Base-by-base conservation (phyloP, 2,113 vertebrate genomes). In the Sula dactylatra region DNA sequence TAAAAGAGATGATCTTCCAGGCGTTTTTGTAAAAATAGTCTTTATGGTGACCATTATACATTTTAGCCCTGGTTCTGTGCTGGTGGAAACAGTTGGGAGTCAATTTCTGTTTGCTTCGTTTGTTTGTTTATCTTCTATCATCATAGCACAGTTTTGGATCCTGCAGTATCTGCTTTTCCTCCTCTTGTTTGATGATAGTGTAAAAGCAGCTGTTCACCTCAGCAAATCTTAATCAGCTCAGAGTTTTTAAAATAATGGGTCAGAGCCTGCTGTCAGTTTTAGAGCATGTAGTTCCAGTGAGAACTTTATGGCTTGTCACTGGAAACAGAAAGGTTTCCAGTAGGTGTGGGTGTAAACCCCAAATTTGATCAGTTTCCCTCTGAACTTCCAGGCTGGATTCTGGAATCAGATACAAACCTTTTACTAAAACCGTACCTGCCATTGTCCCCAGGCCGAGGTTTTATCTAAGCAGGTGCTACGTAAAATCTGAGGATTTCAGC, bases 391-490 rank as follows among this genome's bases (percentile, higher is more conserved):
- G 52, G n/a, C 36, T 93, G 47, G 47, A 50, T 78, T 59, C 45
- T 65, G 66, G 66, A 64, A 20, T 71, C 12, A 4, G 29, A 27
- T 32, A 29, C 42, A 58, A n/a, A 20, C 34, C 21, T 62, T 65
- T 10, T 24, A 5, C 3, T 52, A 20, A 77, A 90, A 22, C 31
- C 31, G 16, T 52, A 17, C 59, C 18, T 4, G 8, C 73, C 5
- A 0, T 10, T 32, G 21, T 34, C 49, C 40, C 16, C 69, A 24
- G 45, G 40, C 72, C 0, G 1, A 36, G 44, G 17, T 31, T 78
- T 74, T 44, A 49, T n/a, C 25, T 25, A 6, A 79, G 74, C 19
- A 36, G 55, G 40, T 55, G 16, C 50, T 58, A 1, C 0, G 3
- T 77, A 7, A 73, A 52, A 40, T 31, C n/a, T 25, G 58, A 66